Percentiles rank a stretch among this genome's conserved stretches.
phyloP scores from a whole-genome alignment of 2,888 invertebrate genomes.

The Athalia rosae region DNA sequence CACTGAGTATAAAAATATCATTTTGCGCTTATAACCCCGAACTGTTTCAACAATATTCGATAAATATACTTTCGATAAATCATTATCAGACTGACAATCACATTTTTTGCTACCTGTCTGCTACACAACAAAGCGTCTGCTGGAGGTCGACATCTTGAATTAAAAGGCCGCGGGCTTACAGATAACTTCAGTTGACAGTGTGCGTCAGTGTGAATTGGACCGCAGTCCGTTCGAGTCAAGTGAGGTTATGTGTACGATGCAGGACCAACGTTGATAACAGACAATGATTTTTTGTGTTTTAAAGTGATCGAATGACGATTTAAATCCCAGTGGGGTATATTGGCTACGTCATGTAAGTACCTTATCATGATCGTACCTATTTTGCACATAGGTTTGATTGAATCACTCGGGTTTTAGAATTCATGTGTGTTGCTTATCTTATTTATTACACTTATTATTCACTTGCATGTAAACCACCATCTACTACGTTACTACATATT shows the following conservation, averaged over 20 bases:
- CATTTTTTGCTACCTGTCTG: background rate
- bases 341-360: conserved; percentile 15
- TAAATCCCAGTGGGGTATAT: background rate
- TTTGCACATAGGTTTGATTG: no score
- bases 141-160: conserved; percentile 17
- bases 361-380: background rate
- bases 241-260: conserved; percentile 36
- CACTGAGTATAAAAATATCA: background rate
- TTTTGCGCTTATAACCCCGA: background rate
- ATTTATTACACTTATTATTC: no score
- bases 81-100: background rate
- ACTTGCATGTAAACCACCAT: no score
- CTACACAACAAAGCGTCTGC: no score
- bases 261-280: conserved; percentile 11
- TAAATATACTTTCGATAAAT: background rate
- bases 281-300: background rate
- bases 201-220: background rate
- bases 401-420: no score
- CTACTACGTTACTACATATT: no score
- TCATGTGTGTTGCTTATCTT: no score
- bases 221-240: background rate
- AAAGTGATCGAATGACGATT: conserved; percentile 22
- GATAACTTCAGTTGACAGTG: background rate
- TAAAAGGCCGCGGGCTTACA: background rate
- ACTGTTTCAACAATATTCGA: background rate